Conservation (phyloP, 2,888 invertebrate genomes). For the Eupithecia vulgata region DNA sequence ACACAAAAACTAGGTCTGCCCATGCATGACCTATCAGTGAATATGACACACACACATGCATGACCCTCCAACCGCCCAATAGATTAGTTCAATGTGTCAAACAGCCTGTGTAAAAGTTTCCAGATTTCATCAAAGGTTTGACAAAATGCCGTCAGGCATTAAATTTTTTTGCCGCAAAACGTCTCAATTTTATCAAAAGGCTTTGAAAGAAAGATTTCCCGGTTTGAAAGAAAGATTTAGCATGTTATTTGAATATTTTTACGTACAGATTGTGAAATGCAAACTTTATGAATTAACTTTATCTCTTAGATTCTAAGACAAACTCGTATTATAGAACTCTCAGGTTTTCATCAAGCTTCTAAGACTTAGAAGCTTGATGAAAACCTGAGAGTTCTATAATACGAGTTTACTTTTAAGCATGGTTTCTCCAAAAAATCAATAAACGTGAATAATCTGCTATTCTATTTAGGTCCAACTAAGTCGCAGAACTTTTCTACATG, state of each 20-base stretch:
- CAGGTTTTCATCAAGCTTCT: neutral
- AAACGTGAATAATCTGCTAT: neutral
- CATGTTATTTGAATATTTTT: neutral
- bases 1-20: too few species aligned
- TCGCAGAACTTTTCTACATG: neutral
- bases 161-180: neutral
- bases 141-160: neutral
- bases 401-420: neutral
- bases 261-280: neutral
- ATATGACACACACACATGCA: neutral
- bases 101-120: neutral
- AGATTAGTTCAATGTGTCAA: neutral
- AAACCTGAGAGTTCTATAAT: neutral
- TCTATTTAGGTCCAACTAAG: neutral
- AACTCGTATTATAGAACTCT: neutral
- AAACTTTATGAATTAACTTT: neutral
- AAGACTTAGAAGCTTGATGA: neutral
- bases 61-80: neutral
- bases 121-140: neutral
- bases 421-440: neutral
- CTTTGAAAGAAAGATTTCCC: constrained; percentile 1
- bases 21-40: neutral
- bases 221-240: neutral
- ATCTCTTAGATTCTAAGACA: too few species aligned
- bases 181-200: neutral